Conservation (phyloP, 2,888 invertebrate genomes). For the Agrilus cyanescens region DNA sequence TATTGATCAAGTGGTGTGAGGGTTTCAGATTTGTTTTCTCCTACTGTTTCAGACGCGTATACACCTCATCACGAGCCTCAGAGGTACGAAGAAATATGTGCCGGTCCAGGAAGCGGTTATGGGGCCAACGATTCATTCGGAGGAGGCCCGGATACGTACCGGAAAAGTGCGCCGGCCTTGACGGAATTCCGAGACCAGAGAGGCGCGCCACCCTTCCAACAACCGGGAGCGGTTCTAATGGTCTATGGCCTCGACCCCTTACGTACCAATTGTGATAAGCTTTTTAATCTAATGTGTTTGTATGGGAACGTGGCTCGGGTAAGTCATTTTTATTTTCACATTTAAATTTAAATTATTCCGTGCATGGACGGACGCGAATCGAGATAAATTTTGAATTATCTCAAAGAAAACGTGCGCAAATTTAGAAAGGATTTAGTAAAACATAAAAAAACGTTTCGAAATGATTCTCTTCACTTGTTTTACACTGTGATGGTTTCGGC, state of each 20-base stretch:
- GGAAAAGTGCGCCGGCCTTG: conserved; percentile 37
- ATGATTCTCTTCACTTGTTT: background rate
- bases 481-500: too few species aligned
- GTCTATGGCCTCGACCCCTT: conserved; percentile 92
- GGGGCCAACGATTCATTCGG: conserved; percentile 17
- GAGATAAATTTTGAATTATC: background rate
- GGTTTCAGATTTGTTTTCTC: too few species aligned
- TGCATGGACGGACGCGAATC: background rate
- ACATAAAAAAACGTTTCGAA: too few species aligned
- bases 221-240: conserved; percentile 90
- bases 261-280: conserved; percentile 87
- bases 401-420: too few species aligned
- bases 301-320: conserved; percentile 98
- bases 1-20: too few species aligned
- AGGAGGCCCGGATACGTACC: conserved; percentile 31
- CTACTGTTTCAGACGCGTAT: conserved; percentile 28
- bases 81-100: conserved; percentile 37
- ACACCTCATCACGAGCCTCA: conserved; percentile 26
- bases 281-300: conserved; percentile 97
- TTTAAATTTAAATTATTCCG: conserved; percentile 18
- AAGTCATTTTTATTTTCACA: conserved; percentile 13
- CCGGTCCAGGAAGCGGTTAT: conserved; percentile 29
- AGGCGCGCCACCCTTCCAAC: conserved; percentile 31
- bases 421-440: too few species aligned
- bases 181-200: conserved; percentile 34